Percentiles rank a stretch among this genome's conserved stretches.
These are phyloP conservation scores for Phrynosoma platyrhinos DNA, from an alignment of 2,113 vertebrate genomes.

Conservation along the genomic window DNA sequence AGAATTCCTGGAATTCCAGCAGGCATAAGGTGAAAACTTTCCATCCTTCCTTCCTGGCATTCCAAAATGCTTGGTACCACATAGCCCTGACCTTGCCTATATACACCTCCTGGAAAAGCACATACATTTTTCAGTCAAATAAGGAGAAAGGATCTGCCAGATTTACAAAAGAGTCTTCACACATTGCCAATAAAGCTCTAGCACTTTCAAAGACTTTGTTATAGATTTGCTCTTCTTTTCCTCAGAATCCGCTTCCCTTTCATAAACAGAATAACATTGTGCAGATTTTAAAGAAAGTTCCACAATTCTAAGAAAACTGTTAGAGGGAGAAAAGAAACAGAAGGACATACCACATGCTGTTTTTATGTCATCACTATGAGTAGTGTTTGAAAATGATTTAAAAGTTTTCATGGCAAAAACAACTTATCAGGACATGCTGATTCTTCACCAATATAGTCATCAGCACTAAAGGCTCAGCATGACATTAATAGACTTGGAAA, in stretches of 20 bases:
- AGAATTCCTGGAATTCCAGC: conserved; percentile 70
- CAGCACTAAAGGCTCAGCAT: not conserved
- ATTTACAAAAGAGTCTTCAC: conserved; percentile 1
- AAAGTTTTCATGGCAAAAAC: not conserved
- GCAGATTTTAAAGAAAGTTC: not conserved
- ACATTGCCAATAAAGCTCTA: not conserved
- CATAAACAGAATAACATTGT: rapidly evolving
- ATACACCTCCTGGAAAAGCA: not conserved
- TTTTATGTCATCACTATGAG: not conserved
- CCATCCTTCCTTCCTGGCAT: not conserved
- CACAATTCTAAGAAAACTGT: not conserved
- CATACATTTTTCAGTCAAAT: not conserved
- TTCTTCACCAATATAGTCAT: not conserved
- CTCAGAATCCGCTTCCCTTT: not conserved
- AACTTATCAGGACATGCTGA: not conserved
- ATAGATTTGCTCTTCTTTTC: rapidly evolving
- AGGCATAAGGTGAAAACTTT: conserved; percentile 19
- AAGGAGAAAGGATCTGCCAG: not conserved
- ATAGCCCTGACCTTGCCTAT: not conserved
- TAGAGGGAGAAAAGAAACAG: not conserved
- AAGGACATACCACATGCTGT: not conserved
- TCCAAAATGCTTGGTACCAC: not conserved
- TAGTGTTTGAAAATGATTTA: not conserved
- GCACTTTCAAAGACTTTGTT: not conserved
- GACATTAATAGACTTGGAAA: not conserved